A percentile compares a stretch with the other conserved stretches of the same genome.
Conservation (phyloP, 2,113 vertebrate genomes). For the Tenrec ecaudatus region DNA sequence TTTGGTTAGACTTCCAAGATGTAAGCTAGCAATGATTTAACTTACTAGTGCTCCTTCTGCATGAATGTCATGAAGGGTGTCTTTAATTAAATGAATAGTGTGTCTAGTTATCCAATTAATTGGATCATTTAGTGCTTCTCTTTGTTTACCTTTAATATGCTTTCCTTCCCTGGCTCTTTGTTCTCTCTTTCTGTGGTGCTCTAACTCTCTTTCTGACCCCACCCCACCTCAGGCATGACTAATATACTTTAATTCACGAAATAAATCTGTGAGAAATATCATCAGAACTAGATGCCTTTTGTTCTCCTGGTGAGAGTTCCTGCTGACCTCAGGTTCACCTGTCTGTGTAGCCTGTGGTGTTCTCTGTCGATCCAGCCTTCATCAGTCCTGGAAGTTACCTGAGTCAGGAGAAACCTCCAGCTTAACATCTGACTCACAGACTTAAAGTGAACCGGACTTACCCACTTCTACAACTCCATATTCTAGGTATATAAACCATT, state of each 20-base stretch:
- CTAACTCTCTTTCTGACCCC: not conserved
- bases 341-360: no score
- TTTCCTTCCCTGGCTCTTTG: not conserved
- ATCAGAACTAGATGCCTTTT: not conserved
- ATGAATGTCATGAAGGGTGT: not conserved
- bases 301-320: not conserved
- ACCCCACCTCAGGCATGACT: rapidly evolving
- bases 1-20: not conserved
- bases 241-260: not conserved
- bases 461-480: no score
- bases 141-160: not conserved
- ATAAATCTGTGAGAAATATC: not conserved
- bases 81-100: not conserved
- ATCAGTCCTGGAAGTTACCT: no score
- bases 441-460: no score
- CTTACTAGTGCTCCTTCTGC: not conserved
- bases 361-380: no score
- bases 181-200: not conserved
- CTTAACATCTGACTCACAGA: no score
- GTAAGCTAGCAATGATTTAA: conserved; percentile 7
- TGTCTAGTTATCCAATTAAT: not conserved
- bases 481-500: no score
- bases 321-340: not conserved
- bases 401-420: no score
- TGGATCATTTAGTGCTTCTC: rapidly evolving